phyloP scores from a whole-genome alignment of 2,797 vertebrate genomes.

The Aselliscus stoliczkanus region DNA sequence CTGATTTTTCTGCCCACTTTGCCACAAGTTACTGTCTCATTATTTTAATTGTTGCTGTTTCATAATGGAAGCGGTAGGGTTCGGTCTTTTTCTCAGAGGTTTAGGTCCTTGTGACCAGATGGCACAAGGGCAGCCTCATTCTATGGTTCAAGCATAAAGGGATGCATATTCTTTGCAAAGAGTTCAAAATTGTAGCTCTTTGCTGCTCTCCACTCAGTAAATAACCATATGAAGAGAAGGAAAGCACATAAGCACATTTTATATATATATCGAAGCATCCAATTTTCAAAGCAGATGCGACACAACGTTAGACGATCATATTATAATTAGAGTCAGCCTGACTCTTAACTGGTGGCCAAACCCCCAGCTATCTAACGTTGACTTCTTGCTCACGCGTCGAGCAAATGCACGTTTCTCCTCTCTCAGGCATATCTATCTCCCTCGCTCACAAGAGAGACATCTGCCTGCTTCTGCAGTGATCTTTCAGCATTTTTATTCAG shows the following conservation, averaged over 20 bases:
- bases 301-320: neutral
- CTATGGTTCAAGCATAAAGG: neutral
- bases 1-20: neutral
- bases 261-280: neutral
- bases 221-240: neutral
- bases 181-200: neutral
- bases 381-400: neutral
- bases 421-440: neutral
- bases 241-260: neutral
- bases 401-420: neutral
- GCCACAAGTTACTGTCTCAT: neutral
- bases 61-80: neutral
- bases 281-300: neutral
- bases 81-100: neutral
- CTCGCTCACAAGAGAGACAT: neutral
- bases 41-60: neutral
- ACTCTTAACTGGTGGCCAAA: neutral
- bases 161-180: neutral
- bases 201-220: neutral
- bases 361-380: neutral
- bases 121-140: neutral
- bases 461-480: slow-evolving; percentile 19
- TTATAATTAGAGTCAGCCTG: neutral
- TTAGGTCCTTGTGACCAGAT: neutral
- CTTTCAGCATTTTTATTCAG: slow-evolving; percentile 57